A percentile compares a stretch with the other conserved stretches of the same genome.
These are phyloP conservation scores for Netelia inedita DNA, from an alignment of 2,888 invertebrate genomes.

Conservation along the genomic window DNA sequence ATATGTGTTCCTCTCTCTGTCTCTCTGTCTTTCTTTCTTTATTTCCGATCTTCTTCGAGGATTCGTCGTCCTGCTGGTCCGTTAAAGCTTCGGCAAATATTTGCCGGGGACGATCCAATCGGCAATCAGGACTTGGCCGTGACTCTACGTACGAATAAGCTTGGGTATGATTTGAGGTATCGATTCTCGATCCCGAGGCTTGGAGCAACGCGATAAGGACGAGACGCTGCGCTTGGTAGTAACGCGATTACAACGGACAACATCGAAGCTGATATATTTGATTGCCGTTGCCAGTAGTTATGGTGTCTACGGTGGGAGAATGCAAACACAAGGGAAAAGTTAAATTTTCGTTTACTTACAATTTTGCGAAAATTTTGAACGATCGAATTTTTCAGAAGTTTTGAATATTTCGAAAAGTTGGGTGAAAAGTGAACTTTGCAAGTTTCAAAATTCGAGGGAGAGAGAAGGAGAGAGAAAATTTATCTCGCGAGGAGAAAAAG, in stretches of 20 bases:
- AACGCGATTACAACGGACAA: too few relatives aligned
- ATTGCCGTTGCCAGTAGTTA: too few relatives aligned
- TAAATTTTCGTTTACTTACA: too few relatives aligned
- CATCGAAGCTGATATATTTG: too few relatives aligned
- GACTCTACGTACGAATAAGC: not conserved
- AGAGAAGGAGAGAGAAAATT: not conserved
- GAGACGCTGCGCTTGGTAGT: not conserved
- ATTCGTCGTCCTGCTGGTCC: constrained; percentile 30
- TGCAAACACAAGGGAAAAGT: too few relatives aligned
- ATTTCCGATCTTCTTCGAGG: constrained; percentile 13
- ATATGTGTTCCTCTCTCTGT: not conserved
- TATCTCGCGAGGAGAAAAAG: not conserved
- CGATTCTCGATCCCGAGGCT: constrained; percentile 29
- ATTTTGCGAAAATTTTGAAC: too few relatives aligned
- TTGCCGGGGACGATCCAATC: constrained; percentile 66
- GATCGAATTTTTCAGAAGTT: too few relatives aligned
- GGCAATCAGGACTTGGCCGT: constrained; percentile 57
- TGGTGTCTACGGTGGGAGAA: too few relatives aligned
- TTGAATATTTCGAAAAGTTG: too few relatives aligned
- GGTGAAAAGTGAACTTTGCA: too few relatives aligned
- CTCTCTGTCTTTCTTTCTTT: not conserved
- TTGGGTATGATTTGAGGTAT: constrained; percentile 52
- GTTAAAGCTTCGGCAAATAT: constrained; percentile 67
- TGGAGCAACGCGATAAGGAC: not conserved
- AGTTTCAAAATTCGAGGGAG: too few relatives aligned